These are phyloP conservation scores for Thunnus thynnus DNA, from an alignment of 2,113 vertebrate species.

Conservation along the genomic window DNA sequence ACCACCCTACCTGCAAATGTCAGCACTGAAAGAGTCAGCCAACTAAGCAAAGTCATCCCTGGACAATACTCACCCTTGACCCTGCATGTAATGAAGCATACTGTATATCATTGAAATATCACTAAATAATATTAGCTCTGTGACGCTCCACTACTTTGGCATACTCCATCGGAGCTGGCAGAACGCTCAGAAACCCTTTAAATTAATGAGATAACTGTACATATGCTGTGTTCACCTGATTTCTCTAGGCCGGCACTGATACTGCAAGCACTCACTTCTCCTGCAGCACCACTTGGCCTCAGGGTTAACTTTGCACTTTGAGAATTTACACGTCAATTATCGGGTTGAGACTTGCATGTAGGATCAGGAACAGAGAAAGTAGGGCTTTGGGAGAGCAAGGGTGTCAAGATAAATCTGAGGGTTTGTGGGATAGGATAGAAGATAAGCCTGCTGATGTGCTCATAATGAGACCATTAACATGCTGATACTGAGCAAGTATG, in stretches of 20 bases:
- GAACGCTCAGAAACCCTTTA: constrained; percentile 67
- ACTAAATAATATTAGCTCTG: constrained; percentile 61
- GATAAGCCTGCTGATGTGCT: too few species aligned
- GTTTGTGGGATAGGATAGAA: too few species aligned
- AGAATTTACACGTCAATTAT: constrained; percentile 8
- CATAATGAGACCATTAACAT: too few species aligned
- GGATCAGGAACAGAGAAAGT: background rate
- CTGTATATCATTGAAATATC: constrained; percentile 55
- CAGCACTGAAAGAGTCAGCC: constrained; percentile 12
- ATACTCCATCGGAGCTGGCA: constrained; percentile 48
- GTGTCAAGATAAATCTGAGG: too few species aligned
- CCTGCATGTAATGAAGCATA: constrained; percentile 61
- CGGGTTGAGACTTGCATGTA: background rate
- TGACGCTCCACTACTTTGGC: constrained; percentile 50
- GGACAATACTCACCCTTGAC: constrained; percentile 54
- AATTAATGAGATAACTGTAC: constrained; percentile 65
- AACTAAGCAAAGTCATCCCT: constrained; percentile 23
- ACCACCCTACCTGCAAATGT: background rate
- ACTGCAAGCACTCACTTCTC: background rate
- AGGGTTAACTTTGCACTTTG: background rate
- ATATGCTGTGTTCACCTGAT: constrained; percentile 51
- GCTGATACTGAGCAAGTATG: too few species aligned
- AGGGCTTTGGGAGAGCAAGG: background rate
- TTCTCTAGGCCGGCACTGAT: constrained; percentile 1
- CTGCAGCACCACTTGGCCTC: background rate